phyloP scores from a whole-genome alignment of 2,113 vertebrate species.

The Zosterops pallidus region DNA sequence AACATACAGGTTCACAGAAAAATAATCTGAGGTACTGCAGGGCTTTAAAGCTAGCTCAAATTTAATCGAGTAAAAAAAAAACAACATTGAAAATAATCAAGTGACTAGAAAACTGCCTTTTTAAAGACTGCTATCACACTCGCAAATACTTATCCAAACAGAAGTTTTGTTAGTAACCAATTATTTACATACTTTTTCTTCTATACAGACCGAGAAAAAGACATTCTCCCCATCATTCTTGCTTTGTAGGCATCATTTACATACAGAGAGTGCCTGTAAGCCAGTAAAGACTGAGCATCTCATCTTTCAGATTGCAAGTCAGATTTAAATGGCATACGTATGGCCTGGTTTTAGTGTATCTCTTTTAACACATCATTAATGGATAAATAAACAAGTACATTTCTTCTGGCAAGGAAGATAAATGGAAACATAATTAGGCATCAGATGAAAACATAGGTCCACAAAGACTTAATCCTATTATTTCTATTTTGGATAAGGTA shows the following conservation, averaged over 20 bases:
- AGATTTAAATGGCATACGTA: background rate
- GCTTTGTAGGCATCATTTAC: background rate
- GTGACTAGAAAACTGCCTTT: background rate
- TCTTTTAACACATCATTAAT: constrained; percentile 12
- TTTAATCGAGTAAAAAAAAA: background rate
- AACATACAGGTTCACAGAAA: background rate
- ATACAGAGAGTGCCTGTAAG: background rate
- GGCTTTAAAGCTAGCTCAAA: background rate
- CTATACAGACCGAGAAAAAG: background rate
- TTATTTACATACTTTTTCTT: background rate
- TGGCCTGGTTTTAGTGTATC: background rate
- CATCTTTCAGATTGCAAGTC: background rate
- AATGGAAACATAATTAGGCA: background rate
- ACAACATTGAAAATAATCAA: background rate
- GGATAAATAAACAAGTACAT: constrained; percentile 1
- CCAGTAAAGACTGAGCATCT: background rate
- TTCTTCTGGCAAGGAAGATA: background rate
- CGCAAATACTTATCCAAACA: background rate
- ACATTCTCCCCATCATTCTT: background rate
- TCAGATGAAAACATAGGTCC: background rate
- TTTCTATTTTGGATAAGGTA: background rate
- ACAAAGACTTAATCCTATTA: background rate
- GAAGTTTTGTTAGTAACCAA: background rate
- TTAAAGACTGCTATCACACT: background rate
- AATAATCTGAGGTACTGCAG: background rate